Evolutionary conservation across 2,797 vertebrate genomes (phyloP).

Genomic region (Aldrovandia affinis): DNA sequence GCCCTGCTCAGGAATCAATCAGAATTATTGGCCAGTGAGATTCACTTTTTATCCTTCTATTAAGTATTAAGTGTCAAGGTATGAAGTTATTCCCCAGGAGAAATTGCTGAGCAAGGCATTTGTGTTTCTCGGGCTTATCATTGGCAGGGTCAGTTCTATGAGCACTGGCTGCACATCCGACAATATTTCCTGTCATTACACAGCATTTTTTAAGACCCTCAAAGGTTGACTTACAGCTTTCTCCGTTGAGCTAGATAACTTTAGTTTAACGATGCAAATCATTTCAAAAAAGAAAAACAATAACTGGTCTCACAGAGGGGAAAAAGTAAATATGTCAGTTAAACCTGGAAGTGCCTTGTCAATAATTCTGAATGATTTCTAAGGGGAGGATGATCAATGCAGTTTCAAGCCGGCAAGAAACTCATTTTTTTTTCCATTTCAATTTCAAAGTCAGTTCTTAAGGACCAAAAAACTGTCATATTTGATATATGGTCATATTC

Average conservation of each 20-base stretch:
- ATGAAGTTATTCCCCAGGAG: slow-evolving; percentile 10
- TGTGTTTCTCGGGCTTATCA: background rate
- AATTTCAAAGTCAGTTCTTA: background rate
- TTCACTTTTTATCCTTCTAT: slow-evolving; percentile 4
- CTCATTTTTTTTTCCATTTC: background rate
- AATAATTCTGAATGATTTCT: slow-evolving; percentile 21
- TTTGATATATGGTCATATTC: background rate
- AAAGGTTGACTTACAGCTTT: background rate
- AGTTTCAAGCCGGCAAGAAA: slow-evolving; percentile 7
- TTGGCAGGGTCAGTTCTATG: background rate
- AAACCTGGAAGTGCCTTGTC: slow-evolving; percentile 17
- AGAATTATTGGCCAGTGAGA: background rate
- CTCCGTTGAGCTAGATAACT: background rate
- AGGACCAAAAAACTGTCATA: too few species aligned
- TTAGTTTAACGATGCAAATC: background rate
- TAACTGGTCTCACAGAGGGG: background rate
- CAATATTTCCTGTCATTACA: background rate
- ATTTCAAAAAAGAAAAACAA: background rate
- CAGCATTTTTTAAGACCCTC: background rate
- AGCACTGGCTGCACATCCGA: background rate
- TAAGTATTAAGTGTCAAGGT: slow-evolving; percentile 6
- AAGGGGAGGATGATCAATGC: background rate
- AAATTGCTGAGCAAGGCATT: background rate
- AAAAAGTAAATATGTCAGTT: background rate
- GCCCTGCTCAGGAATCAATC: background rate